These are phyloP conservation scores for Oligia strigilis DNA, from an alignment of 2,888 invertebrate species.

Conservation along the genomic window DNA sequence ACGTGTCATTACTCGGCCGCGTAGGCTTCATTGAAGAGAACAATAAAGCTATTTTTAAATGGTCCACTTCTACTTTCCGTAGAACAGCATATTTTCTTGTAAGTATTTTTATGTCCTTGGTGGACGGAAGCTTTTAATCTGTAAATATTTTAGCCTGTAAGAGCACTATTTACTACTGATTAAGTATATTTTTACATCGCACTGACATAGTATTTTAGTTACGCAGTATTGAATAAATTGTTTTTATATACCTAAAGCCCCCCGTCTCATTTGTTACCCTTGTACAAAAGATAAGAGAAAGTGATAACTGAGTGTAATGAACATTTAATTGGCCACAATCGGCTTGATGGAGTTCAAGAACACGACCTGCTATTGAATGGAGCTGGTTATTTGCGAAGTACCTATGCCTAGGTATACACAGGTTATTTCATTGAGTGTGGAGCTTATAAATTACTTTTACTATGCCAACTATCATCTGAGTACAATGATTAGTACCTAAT, in stretches of 20 bases:
- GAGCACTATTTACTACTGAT: conserved; percentile 71
- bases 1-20: conserved; percentile 36
- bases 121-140: conserved; percentile 59
- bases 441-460: conserved; percentile 1
- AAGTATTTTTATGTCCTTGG: conserved; percentile 48
- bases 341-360: conserved; percentile 62
- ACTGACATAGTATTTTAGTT: conserved; percentile 79
- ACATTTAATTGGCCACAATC: conserved; percentile 63
- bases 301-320: conserved; percentile 63
- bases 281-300: conserved; percentile 56
- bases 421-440: conserved; percentile 31
- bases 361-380: conserved; percentile 61
- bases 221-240: conserved; percentile 81
- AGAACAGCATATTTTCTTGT: conserved; percentile 32
- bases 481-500: neutral
- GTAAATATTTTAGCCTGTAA: conserved; percentile 68
- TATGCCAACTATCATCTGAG: no score
- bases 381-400: conserved; percentile 38
- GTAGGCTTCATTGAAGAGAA: conserved; percentile 37
- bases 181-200: conserved; percentile 78
- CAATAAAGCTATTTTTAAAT: conserved; percentile 57
- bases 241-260: conserved; percentile 71
- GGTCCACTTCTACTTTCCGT: conserved; percentile 30
- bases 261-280: conserved; percentile 67
- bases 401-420: conserved; percentile 19